A percentile compares a stretch with the other conserved stretches of the same genome.
phyloP scores from a whole-genome alignment of 2,113 vertebrate genomes.

The Equus quagga region DNA sequence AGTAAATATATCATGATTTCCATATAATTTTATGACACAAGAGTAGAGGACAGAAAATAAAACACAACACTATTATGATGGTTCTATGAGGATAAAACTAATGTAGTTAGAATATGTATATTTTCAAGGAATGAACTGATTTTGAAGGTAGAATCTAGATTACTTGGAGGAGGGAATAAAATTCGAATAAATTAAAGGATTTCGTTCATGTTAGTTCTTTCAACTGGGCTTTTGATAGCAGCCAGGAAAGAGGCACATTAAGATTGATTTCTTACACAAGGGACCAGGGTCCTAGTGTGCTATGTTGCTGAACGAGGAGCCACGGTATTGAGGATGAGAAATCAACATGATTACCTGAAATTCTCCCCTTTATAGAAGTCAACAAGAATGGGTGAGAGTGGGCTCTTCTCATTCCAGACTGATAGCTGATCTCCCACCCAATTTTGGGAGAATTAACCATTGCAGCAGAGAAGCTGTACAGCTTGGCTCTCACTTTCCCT shows the following conservation, averaged over 20 bases:
- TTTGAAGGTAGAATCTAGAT: not conserved
- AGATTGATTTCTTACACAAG: not conserved
- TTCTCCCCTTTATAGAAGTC: not conserved
- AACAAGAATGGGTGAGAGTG: not conserved
- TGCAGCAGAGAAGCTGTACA: not conserved
- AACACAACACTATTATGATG: not conserved
- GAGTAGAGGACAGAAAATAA: not conserved
- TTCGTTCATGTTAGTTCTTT: not conserved
- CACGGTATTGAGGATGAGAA: not conserved
- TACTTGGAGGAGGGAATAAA: not conserved
- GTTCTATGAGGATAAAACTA: not conserved
- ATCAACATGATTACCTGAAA: too few relatives aligned
- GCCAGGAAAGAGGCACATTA: not conserved
- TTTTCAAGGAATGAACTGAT: not conserved
- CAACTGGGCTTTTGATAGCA: not conserved
- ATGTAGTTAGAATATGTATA: not conserved
- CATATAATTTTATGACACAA: not conserved
- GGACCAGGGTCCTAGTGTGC: rapidly evolving
- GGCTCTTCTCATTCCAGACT: not conserved
- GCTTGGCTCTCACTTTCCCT: not conserved
- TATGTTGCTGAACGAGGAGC: not conserved
- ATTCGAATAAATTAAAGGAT: not conserved
- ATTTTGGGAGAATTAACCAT: not conserved
- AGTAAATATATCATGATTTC: not conserved
- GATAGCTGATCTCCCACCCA: not conserved